Evolutionary conservation across 2,113 vertebrate species (phyloP).

Genomic region (Pteronura brasiliensis): DNA sequence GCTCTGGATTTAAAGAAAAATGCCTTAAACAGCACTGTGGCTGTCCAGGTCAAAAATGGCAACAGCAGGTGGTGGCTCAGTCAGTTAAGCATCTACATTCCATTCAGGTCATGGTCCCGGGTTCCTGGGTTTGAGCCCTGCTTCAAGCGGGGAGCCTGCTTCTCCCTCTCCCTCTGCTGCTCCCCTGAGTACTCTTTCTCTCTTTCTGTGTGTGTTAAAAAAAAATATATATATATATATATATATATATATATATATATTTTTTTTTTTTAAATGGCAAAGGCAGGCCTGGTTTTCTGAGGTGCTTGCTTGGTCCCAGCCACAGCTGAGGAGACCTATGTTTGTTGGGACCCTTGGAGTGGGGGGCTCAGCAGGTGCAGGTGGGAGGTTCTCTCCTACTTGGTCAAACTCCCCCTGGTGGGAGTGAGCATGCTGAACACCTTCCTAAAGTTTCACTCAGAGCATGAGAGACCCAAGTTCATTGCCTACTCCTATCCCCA

Average conservation of each 20-base stretch:
- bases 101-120: no score
- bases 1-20: neutral
- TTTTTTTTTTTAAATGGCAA: neutral
- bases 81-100: no score
- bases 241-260: no score
- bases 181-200: no score
- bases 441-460: slow-evolving; percentile 81
- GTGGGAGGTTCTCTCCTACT: slow-evolving; percentile 85
- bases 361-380: neutral
- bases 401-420: slow-evolving; percentile 86
- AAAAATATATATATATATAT: no score
- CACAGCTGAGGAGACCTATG: neutral
- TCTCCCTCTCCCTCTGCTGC: no score
- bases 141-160: no score
- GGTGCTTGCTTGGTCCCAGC: neutral
- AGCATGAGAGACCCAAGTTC: slow-evolving; percentile 82
- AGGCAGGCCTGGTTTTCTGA: neutral
- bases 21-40: neutral
- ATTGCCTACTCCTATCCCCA: slow-evolving; percentile 79
- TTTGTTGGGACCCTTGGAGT: neutral
- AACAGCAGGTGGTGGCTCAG: neutral
- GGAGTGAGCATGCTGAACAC: slow-evolving; percentile 88
- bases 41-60: neutral
- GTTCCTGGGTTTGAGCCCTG: no score
- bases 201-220: no score